Evolutionary conservation across 1,140 invertebrate genomes (phyloP), one percentile per base, ranked within the genome.

Genomic region (Cydia splendana): DNA sequence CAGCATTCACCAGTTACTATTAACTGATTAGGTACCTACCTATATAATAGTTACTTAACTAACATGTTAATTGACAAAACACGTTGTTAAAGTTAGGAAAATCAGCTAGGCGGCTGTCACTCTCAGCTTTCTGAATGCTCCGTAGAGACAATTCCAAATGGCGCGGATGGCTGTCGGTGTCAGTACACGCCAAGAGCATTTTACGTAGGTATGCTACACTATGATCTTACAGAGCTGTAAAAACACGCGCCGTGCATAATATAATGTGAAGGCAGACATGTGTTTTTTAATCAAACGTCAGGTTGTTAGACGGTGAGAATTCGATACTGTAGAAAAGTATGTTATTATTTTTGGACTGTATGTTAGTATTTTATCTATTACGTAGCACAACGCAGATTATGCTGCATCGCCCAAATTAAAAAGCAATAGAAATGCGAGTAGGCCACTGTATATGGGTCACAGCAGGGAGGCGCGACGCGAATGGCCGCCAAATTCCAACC

Each of bases 361-460:
- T 15, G 10, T 13, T 15, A 13, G 10, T 18, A 53, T 12, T n/a
- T 53, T 53, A 7, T 53, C 38, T 10, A 10, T 42, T 42, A 38
- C 7, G 34, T 6, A 7, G 4, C n/a, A 24, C 20, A 20, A 10
- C 20, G 20, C 2, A 24, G 51, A n/a, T 53, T 62, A 24, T 7
- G 2, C 57, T n/a, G 57, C 18, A 62, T 62, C n/a, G 20, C 57
- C 57, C 20, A 24, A 62, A 62, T 20, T 24, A 62, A 62, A 62
- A 62, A 24, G 7, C 57, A 62, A 24, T 62, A 62, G 20, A 62
- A 62, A 62, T 24, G 20, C 7, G 5, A 62, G 57, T 24, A 62
- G 57, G 57, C 57, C 57, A 20, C 57, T 12, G 57, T 20, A 62
- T 62, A 62, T 62, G 57, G 57, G 57, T 62, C 57, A 62, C 57